Evolutionary conservation across 2,888 invertebrate species (phyloP), one percentile per base, ranked within the genome.

Genomic region (Lochmaea capreae): DNA sequence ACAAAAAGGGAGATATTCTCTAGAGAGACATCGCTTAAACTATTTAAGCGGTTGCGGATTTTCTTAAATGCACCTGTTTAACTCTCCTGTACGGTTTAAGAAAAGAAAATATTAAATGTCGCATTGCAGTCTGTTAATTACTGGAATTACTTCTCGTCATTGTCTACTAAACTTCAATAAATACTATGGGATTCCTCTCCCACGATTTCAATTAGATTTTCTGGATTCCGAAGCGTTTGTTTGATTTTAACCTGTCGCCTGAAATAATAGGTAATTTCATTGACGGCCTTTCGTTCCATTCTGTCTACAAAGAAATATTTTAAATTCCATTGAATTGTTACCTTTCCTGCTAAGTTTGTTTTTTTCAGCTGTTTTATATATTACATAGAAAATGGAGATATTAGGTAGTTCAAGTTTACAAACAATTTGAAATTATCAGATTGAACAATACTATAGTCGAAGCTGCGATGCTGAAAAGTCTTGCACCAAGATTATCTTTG

Each of bases 201-300:
- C 14, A 14, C 61, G 16, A 61, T 39, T 61, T 61, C 61, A 61
- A 61, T 61, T 61, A 39, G 3, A 61, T 61, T 61, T 39, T 39
- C 39, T 39, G 16, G n/a, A 61, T 61, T 39, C 61, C 14, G 16
- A 33, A n/a, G 16, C 61, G 61, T 61, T 61, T 33, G 14, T 33
- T 61, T 39, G 39, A 39, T 61, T 61, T 33, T n/a, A n/a, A 39
- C 39, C 16, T 61, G 61, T 39, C n/a, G 33, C 16, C 18, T 14
- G 6, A 16, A 61, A 61, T n/a, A 39, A 8, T 10, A 61, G 33
- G 61, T 61, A 61, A 61, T 61, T 33, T 54, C n/a, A 54, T 54
- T 54, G 54, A 54, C 54, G 54, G 16, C 11, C 0, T 16, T 54
- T 18, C 16, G 54, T 54, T 54, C 16, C 3, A 54, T 16, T 18